Conservation (phyloP, 2,888 invertebrate genomes). For the Cataglyphis altisquamis region DNA sequence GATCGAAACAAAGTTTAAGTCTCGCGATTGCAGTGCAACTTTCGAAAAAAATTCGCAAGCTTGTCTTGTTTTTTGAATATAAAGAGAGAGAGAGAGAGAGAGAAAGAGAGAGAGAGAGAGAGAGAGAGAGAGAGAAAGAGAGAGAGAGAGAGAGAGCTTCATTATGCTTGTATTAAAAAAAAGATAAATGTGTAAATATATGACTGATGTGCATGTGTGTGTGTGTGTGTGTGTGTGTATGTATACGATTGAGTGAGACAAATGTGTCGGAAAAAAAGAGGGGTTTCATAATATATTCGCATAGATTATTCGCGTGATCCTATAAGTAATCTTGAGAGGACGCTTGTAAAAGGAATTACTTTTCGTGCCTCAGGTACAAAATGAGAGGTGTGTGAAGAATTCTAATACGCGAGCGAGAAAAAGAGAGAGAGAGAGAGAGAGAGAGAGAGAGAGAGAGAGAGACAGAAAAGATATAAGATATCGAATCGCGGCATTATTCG, state of each 20-base stretch:
- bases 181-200: neutral
- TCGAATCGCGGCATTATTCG: no score
- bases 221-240: neutral
- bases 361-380: conserved; percentile 18
- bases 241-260: neutral
- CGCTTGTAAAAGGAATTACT: neutral
- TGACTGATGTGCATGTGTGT: no score
- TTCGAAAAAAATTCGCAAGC: neutral
- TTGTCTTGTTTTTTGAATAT: neutral
- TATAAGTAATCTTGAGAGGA: neutral
- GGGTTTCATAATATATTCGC: conserved; percentile 23
- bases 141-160: neutral
- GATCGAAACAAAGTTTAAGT: neutral
- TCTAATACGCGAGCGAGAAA: neutral
- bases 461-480: neutral
- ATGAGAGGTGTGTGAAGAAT: neutral
- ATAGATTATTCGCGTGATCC: conserved; percentile 4
- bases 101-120: neutral
- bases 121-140: neutral
- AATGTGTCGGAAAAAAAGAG: neutral
- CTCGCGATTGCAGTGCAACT: neutral
- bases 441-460: no score
- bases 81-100: neutral
- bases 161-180: neutral
- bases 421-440: neutral